These are phyloP conservation scores for Trissolcus brochymenae DNA, from an alignment of 2,888 invertebrate genomes.

Conservation along the genomic window DNA sequence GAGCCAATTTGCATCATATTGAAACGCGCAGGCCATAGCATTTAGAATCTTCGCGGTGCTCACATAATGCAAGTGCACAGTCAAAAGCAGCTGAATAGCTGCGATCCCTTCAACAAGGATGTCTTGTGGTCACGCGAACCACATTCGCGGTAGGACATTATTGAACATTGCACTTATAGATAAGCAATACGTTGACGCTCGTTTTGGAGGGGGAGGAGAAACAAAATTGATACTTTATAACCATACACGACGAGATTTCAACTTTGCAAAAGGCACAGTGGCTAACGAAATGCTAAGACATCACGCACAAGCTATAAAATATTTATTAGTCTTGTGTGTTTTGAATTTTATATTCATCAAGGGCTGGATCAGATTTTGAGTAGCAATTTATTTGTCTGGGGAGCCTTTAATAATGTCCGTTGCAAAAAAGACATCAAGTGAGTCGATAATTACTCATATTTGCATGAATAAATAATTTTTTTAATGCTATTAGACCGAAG, in stretches of 20 bases:
- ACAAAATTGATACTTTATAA: conserved; percentile 40
- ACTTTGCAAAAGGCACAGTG: conserved; percentile 9
- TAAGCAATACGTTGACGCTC: conserved; percentile 60
- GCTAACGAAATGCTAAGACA: conserved; percentile 16
- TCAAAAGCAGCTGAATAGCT: conserved; percentile 39
- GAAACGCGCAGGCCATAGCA: conserved; percentile 25
- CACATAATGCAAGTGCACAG: conserved; percentile 45
- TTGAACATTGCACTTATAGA: conserved; percentile 68
- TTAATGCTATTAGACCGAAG: no score
- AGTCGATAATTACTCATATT: no score
- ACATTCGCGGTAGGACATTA: conserved; percentile 63
- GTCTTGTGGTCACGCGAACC: conserved; percentile 66
- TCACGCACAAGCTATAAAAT: conserved; percentile 34
- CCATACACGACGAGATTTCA: conserved; percentile 35
- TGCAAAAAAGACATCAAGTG: no score
- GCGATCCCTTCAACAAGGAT: conserved; percentile 62
- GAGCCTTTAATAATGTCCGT: neutral
- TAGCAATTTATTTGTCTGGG: neutral
- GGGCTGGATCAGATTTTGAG: neutral
- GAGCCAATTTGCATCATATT: conserved; percentile 50
- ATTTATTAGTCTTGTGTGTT: conserved; percentile 16
- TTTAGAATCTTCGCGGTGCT: conserved; percentile 52
- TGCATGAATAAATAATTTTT: no score
- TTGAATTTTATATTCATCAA: conserved; percentile 21
- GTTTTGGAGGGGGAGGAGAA: conserved; percentile 15